These are phyloP conservation scores for Caenorhabditis wallacei DNA, from an alignment of 2,888 invertebrate species.

Conservation along the genomic window DNA sequence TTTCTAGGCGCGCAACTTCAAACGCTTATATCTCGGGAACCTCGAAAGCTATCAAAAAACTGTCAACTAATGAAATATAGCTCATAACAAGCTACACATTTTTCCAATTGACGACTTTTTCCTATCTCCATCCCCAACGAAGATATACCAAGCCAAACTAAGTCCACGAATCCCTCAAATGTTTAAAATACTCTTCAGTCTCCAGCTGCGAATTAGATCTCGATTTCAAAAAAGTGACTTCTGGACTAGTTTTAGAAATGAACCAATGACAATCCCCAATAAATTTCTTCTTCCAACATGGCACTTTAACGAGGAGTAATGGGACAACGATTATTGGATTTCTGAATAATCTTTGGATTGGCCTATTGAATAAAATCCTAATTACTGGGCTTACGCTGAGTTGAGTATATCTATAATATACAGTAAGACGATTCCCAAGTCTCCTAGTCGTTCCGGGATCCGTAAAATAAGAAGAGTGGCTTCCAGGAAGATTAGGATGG, in stretches of 20 bases:
- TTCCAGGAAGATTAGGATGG: not conserved
- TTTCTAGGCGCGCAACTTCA: too few relatives aligned
- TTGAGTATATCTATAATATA: not conserved
- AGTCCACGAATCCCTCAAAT: not conserved
- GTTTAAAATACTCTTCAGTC: constrained; percentile 4
- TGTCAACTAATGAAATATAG: too few relatives aligned
- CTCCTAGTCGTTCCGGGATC: not conserved
- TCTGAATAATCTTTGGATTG: not conserved
- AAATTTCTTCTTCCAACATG: not conserved
- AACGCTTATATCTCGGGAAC: too few relatives aligned
- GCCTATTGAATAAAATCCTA: not conserved
- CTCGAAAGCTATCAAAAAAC: too few relatives aligned
- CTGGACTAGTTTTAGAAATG: not conserved
- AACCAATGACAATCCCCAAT: not conserved
- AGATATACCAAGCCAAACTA: too few relatives aligned
- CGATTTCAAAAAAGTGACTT: not conserved
- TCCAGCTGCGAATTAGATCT: not conserved
- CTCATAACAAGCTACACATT: too few relatives aligned
- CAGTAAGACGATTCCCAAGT: not conserved
- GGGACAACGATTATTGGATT: not conserved
- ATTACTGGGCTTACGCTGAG: not conserved
- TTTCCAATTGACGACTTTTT: too few relatives aligned
- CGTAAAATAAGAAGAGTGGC: not conserved
- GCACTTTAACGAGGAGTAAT: not conserved
- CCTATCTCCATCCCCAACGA: too few relatives aligned